Conservation (phyloP, 2,113 vertebrate genomes). For the Aldabrachelys gigantea region DNA sequence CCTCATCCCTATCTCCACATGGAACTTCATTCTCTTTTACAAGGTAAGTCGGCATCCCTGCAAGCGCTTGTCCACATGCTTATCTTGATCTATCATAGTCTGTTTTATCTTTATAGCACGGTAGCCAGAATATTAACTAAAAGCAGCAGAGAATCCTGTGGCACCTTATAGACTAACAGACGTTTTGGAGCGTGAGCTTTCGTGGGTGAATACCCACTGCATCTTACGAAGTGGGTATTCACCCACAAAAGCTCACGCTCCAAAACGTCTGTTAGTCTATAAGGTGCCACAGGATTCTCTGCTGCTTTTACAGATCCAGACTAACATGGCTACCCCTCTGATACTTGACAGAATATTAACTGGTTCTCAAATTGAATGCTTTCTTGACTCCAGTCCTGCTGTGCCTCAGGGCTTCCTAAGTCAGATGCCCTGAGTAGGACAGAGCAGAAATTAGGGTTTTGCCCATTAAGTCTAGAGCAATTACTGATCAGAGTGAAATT, state of each 20-base stretch:
- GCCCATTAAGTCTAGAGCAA: neutral
- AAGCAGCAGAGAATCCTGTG: too few species aligned
- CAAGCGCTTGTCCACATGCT: neutral
- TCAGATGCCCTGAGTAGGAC: neutral
- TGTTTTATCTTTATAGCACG: neutral
- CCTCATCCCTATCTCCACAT: neutral
- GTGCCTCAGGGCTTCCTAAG: too few species aligned
- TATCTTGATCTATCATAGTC: neutral
- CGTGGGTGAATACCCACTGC: too few species aligned
- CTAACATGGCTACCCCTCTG: too few species aligned
- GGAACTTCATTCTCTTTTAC: neutral
- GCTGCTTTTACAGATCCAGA: too few species aligned
- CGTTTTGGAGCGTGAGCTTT: too few species aligned
- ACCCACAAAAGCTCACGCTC: too few species aligned
- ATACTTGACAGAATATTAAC: neutral
- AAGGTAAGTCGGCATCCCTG: neutral
- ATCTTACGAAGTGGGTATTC: too few species aligned
- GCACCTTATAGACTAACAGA: too few species aligned
- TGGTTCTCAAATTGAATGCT: neutral
- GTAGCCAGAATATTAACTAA: neutral
- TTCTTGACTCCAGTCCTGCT: too few species aligned
- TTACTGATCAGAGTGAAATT: neutral
- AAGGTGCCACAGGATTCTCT: too few species aligned
- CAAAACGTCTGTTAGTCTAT: too few species aligned
- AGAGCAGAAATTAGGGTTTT: neutral